Conservation (phyloP, 2,888 invertebrate species). For the Lissonota sp. region DNA sequence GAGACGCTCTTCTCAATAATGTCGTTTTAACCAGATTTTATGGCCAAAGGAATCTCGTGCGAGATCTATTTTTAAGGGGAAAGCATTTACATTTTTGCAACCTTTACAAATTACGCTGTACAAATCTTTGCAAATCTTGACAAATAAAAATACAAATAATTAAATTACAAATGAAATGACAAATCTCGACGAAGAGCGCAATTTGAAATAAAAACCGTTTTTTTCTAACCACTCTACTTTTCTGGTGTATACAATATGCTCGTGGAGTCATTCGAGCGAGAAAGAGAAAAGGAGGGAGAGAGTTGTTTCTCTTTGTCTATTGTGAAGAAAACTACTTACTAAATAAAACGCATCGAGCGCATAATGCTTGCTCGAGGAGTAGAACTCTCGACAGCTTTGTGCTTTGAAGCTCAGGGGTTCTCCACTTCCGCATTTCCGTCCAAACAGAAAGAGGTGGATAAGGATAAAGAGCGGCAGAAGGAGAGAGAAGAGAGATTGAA, state of each 20-base stretch:
- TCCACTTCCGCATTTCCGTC: slow-evolving; percentile 56
- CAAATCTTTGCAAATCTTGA: no score
- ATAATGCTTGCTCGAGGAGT: slow-evolving; percentile 53
- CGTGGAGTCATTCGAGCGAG: slow-evolving; percentile 28
- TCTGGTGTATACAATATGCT: neutral
- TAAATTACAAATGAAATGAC: no score
- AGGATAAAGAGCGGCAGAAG: slow-evolving; percentile 1
- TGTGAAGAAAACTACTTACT: slow-evolving; percentile 34
- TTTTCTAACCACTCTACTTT: no score
- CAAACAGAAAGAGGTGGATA: slow-evolving; percentile 20
- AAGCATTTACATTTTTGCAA: no score
- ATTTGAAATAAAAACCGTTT: no score
- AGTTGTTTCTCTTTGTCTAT: slow-evolving; percentile 20
- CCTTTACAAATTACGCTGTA: no score
- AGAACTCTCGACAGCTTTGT: slow-evolving; percentile 41
- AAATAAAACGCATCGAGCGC: slow-evolving; percentile 54
- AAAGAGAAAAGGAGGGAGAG: slow-evolving; percentile 20
- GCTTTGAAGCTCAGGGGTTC: slow-evolving; percentile 58
- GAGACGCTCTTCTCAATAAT: no score
- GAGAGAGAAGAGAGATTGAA: neutral
- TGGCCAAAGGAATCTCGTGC: no score
- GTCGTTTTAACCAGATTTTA: no score
- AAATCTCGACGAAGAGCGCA: no score
- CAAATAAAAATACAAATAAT: no score
- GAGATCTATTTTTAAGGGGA: no score